A percentile compares a stretch with the other conserved stretches of the same genome.
Evolutionary conservation across 2,888 invertebrate genomes (phyloP).

Genomic region (Phortica magna): DNA sequence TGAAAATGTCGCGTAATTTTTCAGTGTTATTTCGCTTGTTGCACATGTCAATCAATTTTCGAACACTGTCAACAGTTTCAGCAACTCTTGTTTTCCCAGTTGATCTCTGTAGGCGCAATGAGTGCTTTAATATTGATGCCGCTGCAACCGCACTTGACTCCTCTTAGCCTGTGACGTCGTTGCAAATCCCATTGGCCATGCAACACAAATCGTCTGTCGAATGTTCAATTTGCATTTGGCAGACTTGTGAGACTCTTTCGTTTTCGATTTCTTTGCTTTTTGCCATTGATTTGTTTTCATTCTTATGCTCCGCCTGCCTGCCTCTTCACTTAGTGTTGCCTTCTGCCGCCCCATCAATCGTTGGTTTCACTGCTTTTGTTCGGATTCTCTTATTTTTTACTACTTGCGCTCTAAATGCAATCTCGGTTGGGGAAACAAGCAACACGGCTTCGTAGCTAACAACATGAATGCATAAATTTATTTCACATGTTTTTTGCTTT

Average conservation of each 20-base stretch:
- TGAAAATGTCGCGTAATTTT: too few relatives aligned
- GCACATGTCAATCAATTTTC: slow-evolving; percentile 5
- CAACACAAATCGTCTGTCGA: slow-evolving; percentile 49
- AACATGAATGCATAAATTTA: slow-evolving; percentile 67
- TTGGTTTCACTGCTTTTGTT: background rate
- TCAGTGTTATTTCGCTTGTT: too few relatives aligned
- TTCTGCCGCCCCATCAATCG: background rate
- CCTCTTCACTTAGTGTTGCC: slow-evolving; percentile 7
- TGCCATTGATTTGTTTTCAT: slow-evolving; percentile 4
- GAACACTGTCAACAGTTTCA: background rate
- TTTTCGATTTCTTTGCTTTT: background rate
- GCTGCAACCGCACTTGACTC: background rate
- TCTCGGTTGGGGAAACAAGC: slow-evolving; percentile 24
- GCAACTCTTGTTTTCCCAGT: background rate
- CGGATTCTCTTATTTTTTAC: background rate
- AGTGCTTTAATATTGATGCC: slow-evolving; percentile 15
- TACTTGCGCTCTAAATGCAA: background rate
- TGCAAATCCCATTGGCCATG: slow-evolving; percentile 37
- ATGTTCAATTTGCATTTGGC: slow-evolving; percentile 62
- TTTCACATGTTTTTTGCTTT: slow-evolving; percentile 3
- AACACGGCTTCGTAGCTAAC: slow-evolving; percentile 23
- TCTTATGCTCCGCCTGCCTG: too few relatives aligned
- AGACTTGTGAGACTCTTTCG: slow-evolving; percentile 16
- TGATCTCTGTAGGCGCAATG: background rate
- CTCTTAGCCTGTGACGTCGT: background rate